Base-by-base conservation (phyloP, 2,797 vertebrate genomes). In the Antennarius maculatus region DNA sequence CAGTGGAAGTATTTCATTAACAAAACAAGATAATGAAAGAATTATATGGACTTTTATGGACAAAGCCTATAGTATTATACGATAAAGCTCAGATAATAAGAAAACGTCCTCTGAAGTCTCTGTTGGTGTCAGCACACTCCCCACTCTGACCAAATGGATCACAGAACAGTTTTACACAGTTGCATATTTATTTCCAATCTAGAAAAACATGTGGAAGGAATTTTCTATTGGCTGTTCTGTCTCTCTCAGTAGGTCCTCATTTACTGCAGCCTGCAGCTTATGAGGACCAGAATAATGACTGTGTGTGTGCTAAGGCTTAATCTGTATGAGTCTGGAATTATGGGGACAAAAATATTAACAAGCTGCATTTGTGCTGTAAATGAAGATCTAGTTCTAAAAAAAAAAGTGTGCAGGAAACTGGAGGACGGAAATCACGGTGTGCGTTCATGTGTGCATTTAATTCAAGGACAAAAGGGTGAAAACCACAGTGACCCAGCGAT, bases 221-320 rank as follows among this genome's bases (percentile, higher is more conserved):
- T 52, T 11, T 46, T 43, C 10, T n/a, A 0, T 12, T 3, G 16
- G 58, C 53, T 18, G 50, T 82, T 45, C 15, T 62, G 17, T 61
- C 68, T 13, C 31, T 53, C 51, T 67, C 11, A 55, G 56, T 62
- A 61, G 27, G 27, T 15, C 54, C 75, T 55, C 17, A 53, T 79
- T 82, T 49, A 64, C 72, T n/a, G 46, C 68, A 71, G 17, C 7
- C 10, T 27, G 37, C 45, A 7, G 67, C 66, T 85, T 79, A 85
- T 87, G 86, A 82, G 49, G 67, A 77, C 60, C 31, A 67, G 78
- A 89, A 84, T 73, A 57, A 58, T 71, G 66, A 76, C 48, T 18
- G 42, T 53, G 47, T 34, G 46, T 52, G 37, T 52, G 23, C 27
- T 23, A 23, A 23, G 23, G 23, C 59, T 8, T 47, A 34, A 34